These are phyloP conservation scores for Thaumatotibia leucotreta DNA, from an alignment of 1,140 invertebrate species.

Conservation along the genomic window DNA sequence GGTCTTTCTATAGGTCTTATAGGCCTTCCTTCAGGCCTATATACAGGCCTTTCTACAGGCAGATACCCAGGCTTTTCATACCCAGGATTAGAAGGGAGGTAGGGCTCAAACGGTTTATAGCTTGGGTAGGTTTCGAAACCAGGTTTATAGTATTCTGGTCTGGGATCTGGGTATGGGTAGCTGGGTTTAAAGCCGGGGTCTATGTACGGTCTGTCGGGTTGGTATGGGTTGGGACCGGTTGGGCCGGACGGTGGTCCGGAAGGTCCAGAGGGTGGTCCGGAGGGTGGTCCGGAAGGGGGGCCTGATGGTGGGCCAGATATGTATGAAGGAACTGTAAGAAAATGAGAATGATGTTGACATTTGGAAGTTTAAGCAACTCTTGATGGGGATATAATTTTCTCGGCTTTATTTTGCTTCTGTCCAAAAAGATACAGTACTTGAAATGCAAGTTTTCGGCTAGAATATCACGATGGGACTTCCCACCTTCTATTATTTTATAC, in stretches of 20 bases:
- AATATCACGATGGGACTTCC: no score
- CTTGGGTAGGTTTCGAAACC: no score
- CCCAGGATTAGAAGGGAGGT: background rate
- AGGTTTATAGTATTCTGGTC: no score
- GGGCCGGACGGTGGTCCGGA: no score
- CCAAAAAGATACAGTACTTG: no score
- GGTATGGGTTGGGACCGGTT: constrained; percentile 9
- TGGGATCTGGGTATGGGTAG: constrained; percentile 22
- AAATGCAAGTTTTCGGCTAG: no score
- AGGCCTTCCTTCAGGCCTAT: constrained; percentile 15
- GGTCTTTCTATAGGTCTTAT: constrained; percentile 28
- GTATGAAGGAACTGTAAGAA: constrained; percentile 37
- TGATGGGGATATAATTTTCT: no score
- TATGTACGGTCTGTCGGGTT: background rate
- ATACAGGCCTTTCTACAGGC: constrained; percentile 16
- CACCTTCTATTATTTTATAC: no score
- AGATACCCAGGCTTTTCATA: constrained; percentile 26
- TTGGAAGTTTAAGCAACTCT: no score
- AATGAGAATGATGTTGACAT: background rate
- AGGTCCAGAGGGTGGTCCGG: constrained; percentile 20
- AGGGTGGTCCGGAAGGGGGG: constrained; percentile 40
- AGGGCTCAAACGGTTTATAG: constrained; percentile 7
- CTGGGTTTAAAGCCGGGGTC: constrained; percentile 34
- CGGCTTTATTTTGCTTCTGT: no score
- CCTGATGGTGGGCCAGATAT: constrained; percentile 38